Percentiles rank a stretch among this genome's conserved stretches.
These are phyloP conservation scores for Tolmerus cingulatus DNA, from an alignment of 2,888 invertebrate species.

Conservation along the genomic window DNA sequence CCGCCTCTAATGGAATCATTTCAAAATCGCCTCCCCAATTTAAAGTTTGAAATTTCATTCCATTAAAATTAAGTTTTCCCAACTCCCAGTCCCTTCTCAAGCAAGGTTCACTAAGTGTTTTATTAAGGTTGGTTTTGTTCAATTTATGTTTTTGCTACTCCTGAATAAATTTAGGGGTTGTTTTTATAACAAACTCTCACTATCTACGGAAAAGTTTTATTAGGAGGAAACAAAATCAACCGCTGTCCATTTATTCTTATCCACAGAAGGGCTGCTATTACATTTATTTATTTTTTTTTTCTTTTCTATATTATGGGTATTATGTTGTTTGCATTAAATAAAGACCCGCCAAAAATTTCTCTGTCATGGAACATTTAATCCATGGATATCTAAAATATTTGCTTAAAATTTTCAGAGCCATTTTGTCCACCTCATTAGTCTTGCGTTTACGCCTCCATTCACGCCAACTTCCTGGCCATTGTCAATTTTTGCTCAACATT, in stretches of 20 bases:
- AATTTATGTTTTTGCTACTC: not conserved
- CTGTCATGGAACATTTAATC: not conserved
- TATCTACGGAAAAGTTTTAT: not conserved
- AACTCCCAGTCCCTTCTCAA: not conserved
- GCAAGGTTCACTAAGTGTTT: not conserved
- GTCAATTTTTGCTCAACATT: not conserved
- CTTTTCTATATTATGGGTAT: not conserved
- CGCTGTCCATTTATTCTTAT: not conserved
- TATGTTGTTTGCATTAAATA: not conserved
- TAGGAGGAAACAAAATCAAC: not conserved
- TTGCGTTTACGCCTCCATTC: not conserved
- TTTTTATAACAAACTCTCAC: not conserved
- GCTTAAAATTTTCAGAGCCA: not conserved
- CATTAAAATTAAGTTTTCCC: not conserved
- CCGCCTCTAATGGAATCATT: not conserved
- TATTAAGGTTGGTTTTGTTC: not conserved
- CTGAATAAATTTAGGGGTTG: not conserved
- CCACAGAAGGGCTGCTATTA: not conserved
- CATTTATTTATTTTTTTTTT: not conserved
- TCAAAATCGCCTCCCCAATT: not conserved
- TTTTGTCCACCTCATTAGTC: not conserved
- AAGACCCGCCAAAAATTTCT: not conserved
- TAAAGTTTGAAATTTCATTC: not conserved
- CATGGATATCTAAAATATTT: not conserved
- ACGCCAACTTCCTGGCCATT: not conserved